phyloP scores from a whole-genome alignment of 2,797 vertebrate species.

The Cynopterus sphinx region DNA sequence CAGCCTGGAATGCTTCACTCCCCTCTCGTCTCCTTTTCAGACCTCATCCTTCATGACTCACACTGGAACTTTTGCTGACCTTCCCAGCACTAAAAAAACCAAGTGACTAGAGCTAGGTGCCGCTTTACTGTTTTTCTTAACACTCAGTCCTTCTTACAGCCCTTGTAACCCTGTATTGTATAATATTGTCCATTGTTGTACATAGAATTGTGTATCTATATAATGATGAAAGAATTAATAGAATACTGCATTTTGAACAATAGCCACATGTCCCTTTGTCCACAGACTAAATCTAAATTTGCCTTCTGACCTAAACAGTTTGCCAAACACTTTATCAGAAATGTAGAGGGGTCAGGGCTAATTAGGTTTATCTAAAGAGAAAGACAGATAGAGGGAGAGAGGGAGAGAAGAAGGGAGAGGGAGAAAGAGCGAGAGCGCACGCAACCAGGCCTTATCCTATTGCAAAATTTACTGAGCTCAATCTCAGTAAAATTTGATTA shows the following conservation, averaged over 20 bases:
- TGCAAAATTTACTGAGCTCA: background rate
- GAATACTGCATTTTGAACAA: background rate
- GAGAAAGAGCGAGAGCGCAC: no score
- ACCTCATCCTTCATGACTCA: background rate
- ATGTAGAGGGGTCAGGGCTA: background rate
- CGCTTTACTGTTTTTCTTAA: background rate
- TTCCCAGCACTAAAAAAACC: background rate
- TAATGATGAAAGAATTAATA: conserved; percentile 27
- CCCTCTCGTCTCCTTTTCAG: background rate
- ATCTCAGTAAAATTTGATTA: conserved; percentile 37
- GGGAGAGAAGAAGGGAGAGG: background rate
- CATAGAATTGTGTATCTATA: background rate
- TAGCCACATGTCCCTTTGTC: background rate
- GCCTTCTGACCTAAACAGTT: conserved; percentile 15
- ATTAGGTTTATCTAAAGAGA: background rate
- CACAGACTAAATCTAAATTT: conserved; percentile 27
- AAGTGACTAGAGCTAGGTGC: background rate
- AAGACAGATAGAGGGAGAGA: background rate
- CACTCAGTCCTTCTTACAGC: background rate
- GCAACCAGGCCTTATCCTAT: background rate
- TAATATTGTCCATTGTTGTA: background rate
- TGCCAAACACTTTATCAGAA: conserved; percentile 13
- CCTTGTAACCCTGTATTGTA: background rate
- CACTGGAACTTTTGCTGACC: background rate
- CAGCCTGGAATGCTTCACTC: background rate